Evolutionary conservation across 2,797 vertebrate species (phyloP), one percentile per base, ranked within the genome.

Genomic region (Acipenser transmontanus): DNA sequence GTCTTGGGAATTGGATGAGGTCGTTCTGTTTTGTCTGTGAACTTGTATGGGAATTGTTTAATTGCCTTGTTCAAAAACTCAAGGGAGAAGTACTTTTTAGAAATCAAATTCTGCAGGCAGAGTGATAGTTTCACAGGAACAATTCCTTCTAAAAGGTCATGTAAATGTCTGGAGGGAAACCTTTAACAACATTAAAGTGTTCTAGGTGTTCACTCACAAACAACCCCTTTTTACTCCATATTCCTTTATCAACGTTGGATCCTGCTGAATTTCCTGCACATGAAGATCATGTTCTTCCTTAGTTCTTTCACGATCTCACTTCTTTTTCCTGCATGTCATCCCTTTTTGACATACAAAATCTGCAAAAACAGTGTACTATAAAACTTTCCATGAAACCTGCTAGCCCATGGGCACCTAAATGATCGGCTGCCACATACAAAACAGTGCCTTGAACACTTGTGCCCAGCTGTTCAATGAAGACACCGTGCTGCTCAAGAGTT

Each of bases 361-460:
- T 71, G 71, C 72, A 76, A n/a, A 76, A 72, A 3, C 65, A 70
- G 7, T 72, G 10, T 0, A 66, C 62, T 6, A 6, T 8, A n/a
- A 78, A 76, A 61, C 62, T 70, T 59, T 78, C 73, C 1, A 17
- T 7, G 56, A 80, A 77, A 64, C 73, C 74, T 69, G 67, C 76
- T 50, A 76, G 64, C 1, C 66, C 71, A 7, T 70, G 76, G 1
- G 73, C 70, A 66, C 50, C 73, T 8, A 78, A 61, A 7, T 80
- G 71, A 68, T 78, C 71, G 68, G 73, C 71, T 0, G 66, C 70
- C 17, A 76, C 66, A 73, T 51, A 74, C 10, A 78, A 69, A 1
- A 69, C 68, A 47, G 71, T 76, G 1, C 73, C 71, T 68, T 66
- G 73, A 12, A 78, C 63, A 75, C 62, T 72, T 67, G 48, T 1